A percentile compares a stretch with the other conserved stretches of the same genome.
Evolutionary conservation across 2,888 invertebrate genomes (phyloP).

Genomic region (Ptychoptera contaminata): DNA sequence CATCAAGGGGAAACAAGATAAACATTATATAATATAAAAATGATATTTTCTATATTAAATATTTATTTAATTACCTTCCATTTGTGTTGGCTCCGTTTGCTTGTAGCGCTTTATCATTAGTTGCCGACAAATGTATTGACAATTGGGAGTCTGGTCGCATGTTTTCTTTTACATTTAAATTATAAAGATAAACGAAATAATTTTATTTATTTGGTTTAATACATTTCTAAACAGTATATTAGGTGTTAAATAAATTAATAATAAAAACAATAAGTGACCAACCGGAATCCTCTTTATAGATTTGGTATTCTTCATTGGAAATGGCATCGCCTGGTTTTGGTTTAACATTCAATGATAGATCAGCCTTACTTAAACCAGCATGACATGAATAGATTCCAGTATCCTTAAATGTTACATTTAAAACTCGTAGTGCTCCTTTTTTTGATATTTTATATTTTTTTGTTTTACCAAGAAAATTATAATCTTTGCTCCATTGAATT

Average conservation of each 20-base stretch:
- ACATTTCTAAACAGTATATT: not conserved
- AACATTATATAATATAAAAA: no score
- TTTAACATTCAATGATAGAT: conserved; percentile 64
- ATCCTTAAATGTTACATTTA: conserved; percentile 64
- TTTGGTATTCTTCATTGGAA: conserved; percentile 61
- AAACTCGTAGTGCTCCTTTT: conserved; percentile 78
- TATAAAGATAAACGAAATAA: no score
- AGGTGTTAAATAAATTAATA: no score
- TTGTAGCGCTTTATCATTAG: no score
- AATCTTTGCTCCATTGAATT: conserved; percentile 82
- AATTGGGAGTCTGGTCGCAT: no score
- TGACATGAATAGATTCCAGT: conserved; percentile 76
- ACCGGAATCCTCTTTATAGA: conserved; percentile 32
- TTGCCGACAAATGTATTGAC: no score
- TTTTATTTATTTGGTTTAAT: no score
- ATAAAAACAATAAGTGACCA: conserved; percentile 8
- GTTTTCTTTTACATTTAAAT: no score
- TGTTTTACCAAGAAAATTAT: conserved; percentile 56
- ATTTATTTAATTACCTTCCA: no score
- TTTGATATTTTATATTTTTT: conserved; percentile 78
- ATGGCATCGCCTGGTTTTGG: conserved; percentile 64
- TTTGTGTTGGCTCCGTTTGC: no score
- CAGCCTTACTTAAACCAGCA: conserved; percentile 67
- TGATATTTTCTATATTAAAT: no score
- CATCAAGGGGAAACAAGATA: no score